A percentile compares a stretch with the other conserved stretches of the same genome.
These are phyloP conservation scores for Parauchenoglanis punctatus DNA, from an alignment of 2,797 vertebrate genomes.

Conservation along the genomic window DNA sequence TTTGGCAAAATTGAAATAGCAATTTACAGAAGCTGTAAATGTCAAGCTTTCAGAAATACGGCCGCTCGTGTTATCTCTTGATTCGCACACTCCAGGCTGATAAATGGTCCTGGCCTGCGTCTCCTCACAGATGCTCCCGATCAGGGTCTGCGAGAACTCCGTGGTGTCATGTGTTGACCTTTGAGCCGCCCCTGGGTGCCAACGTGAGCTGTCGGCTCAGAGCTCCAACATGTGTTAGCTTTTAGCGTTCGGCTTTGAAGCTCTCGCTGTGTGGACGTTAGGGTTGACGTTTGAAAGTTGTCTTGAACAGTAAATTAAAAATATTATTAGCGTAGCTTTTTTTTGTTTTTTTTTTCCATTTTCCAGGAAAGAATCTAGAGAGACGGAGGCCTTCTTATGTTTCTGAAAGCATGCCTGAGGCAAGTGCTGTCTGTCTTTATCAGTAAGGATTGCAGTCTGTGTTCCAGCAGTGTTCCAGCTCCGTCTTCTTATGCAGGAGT, in stretches of 20 bases:
- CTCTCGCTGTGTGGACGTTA: neutral
- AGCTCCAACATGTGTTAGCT: slow-evolving; percentile 34
- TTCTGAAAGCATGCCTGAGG: slow-evolving; percentile 12
- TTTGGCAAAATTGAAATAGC: neutral
- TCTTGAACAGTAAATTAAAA: neutral
- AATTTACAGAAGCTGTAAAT: neutral
- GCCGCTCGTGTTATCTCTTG: neutral
- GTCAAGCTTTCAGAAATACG: neutral
- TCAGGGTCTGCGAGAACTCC: neutral
- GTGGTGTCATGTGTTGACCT: slow-evolving; percentile 21
- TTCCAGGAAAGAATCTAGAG: neutral
- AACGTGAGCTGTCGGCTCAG: slow-evolving; percentile 7
- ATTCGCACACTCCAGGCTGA: slow-evolving; percentile 1
- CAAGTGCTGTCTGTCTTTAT: neutral
- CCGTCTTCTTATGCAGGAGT: neutral
- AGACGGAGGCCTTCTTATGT: neutral
- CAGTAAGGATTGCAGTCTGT: neutral
- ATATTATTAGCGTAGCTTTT: neutral
- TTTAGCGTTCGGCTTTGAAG: slow-evolving; percentile 1
- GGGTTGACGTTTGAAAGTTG: neutral
- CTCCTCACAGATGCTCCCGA: neutral
- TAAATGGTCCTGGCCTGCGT: neutral
- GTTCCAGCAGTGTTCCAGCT: neutral
- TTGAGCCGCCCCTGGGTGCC: slow-evolving; percentile 10
- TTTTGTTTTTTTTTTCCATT: slow-evolving; percentile 1